phyloP scores from a whole-genome alignment of 1,140 invertebrate species.

The Berghia stephanieae region DNA sequence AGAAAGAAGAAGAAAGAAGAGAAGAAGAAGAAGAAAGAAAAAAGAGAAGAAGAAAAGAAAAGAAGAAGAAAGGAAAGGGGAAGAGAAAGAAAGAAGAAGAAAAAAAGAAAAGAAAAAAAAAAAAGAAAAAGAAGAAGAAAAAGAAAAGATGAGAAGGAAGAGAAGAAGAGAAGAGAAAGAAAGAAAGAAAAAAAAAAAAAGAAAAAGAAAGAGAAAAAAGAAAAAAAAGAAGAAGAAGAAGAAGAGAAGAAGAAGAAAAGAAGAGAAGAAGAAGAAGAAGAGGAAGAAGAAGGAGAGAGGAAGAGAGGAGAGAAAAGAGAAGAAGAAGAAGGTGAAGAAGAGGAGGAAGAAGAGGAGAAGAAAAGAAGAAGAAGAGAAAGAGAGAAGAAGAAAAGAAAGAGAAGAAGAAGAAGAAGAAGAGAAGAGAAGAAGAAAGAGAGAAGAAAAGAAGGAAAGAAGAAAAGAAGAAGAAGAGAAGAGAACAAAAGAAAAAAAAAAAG shows the following conservation, averaged over 20 bases:
- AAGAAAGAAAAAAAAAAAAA: neutral
- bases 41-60: neutral
- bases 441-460: neutral
- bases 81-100: neutral
- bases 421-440: neutral
- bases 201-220: neutral
- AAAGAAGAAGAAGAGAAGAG: neutral
- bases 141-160: neutral
- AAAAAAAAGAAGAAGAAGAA: conserved; percentile 13
- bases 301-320: too few relatives aligned
- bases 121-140: neutral
- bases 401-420: neutral
- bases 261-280: conserved; percentile 9
- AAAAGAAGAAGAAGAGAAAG: neutral
- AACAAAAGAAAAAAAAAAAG: neutral
- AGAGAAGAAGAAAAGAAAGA: neutral
- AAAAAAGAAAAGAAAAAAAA: neutral
- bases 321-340: conserved; percentile 6
- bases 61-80: neutral
- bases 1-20: too few relatives aligned
- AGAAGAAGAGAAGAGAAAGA: neutral
- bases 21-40: too few relatives aligned
- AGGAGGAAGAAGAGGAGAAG: neutral
- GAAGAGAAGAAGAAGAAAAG: neutral
- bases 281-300: neutral